These are phyloP conservation scores for Sebastes minor DNA, from an alignment of 2,797 vertebrate species.

Conservation along the genomic window DNA sequence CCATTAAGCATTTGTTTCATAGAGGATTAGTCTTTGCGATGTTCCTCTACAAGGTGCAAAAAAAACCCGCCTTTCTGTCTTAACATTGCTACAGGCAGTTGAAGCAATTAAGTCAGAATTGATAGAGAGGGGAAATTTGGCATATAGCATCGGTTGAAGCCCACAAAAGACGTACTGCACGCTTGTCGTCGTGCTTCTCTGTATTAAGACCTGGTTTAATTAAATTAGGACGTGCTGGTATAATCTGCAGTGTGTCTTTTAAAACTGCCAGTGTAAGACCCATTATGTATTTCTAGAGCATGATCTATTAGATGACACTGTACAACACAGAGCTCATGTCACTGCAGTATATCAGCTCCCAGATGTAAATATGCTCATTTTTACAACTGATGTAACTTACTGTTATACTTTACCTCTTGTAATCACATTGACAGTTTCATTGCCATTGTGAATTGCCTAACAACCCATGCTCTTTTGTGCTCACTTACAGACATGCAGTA, in stretches of 20 bases:
- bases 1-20: conserved; percentile 41
- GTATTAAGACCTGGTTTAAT: conserved; percentile 48
- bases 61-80: conserved; percentile 51
- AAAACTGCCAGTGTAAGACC: conserved; percentile 38
- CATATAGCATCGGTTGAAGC: conserved; percentile 9
- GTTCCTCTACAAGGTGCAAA: conserved; percentile 50
- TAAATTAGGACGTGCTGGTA: conserved; percentile 38
- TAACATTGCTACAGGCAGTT: conserved; percentile 41
- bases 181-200: conserved; percentile 26
- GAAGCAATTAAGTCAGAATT: conserved; percentile 51
- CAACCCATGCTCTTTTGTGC: conserved; percentile 20
- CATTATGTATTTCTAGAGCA: conserved; percentile 41
- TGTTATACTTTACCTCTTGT: conserved; percentile 22
- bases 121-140: conserved; percentile 23
- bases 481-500: conserved; percentile 17
- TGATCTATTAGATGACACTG: conserved; percentile 34
- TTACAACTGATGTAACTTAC: conserved; percentile 38
- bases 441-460: conserved; percentile 19
- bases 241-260: conserved; percentile 45
- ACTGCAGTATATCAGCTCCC: conserved; percentile 15
- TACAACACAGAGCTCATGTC: conserved; percentile 26
- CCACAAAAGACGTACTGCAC: conserved; percentile 34
- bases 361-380: conserved; percentile 62
- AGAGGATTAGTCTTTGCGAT: conserved; percentile 48
- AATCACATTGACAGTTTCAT: conserved; percentile 31